A percentile compares a stretch with the other conserved stretches of the same genome.
phyloP scores from a whole-genome alignment of 37 sponge, comb jelly and placozoan species.

The Spongilla lacustris region DNA sequence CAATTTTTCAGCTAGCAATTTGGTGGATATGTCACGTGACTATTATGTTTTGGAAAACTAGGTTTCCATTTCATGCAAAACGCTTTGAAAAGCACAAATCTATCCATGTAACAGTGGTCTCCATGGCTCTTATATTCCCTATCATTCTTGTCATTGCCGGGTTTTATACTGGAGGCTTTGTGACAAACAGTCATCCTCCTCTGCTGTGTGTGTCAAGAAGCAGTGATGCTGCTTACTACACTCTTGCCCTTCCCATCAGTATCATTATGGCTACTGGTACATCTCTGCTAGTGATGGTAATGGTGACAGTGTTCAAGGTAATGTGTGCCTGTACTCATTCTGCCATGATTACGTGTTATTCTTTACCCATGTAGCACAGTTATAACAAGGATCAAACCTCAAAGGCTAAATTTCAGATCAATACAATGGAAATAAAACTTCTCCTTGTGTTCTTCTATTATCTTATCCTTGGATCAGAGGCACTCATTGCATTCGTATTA shows the following conservation, averaged over 20 bases:
- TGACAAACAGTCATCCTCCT: too few species aligned
- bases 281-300: too few species aligned
- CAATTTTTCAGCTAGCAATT: constrained; percentile 7
- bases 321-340: too few species aligned
- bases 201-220: too few species aligned
- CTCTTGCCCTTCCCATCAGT: too few species aligned
- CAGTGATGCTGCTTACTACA: too few species aligned
- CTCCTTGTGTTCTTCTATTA: constrained; percentile 21
- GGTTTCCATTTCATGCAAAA: constrained; percentile 27
- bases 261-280: too few species aligned
- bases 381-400: too few species aligned
- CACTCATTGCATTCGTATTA: constrained; percentile 2
- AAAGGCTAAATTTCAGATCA: too few species aligned
- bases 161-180: neutral
- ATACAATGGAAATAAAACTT: neutral
- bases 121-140: constrained; percentile 18
- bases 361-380: too few species aligned
- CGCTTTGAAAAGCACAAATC: neutral
- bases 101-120: constrained; percentile 13
- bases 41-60: constrained; percentile 10
- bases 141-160: neutral
- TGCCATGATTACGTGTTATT: too few species aligned
- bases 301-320: too few species aligned
- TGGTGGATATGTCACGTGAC: constrained; percentile 40
- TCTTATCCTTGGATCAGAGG: constrained; percentile 3